These are phyloP conservation scores for Molanna angustata DNA, from an alignment of 2,888 invertebrate species.

Conservation along the genomic window DNA sequence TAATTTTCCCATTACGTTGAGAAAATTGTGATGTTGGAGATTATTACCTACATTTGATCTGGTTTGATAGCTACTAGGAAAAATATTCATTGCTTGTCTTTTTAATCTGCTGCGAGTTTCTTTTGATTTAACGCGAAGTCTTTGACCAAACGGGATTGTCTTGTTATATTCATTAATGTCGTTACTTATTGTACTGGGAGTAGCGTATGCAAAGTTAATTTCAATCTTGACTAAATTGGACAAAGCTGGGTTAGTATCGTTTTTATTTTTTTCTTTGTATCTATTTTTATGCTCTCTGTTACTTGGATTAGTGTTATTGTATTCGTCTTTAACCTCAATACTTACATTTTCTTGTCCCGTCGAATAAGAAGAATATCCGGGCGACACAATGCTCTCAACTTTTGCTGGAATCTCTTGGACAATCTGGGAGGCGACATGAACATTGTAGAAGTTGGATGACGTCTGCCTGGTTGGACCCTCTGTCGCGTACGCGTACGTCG, in stretches of 20 bases:
- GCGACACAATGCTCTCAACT: no score
- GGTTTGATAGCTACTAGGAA: no score
- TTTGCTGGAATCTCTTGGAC: no score
- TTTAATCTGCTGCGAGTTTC: constrained; percentile 7
- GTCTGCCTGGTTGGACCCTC: constrained; percentile 36
- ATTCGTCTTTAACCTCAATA: constrained; percentile 19
- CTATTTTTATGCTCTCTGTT: constrained; percentile 2
- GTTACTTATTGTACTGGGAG: neutral
- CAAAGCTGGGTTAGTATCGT: no score
- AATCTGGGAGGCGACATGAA: constrained; percentile 42
- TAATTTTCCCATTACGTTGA: no score
- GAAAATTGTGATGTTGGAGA: no score
- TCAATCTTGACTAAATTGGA: neutral
- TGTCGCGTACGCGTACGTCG: constrained; percentile 34
- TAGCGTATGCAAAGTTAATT: neutral
- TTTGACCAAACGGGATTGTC: neutral
- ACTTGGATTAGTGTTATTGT: constrained; percentile 6
- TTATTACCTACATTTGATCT: no score
- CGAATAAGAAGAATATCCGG: constrained; percentile 5
- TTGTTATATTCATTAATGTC: neutral
- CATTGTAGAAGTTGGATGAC: constrained; percentile 44
- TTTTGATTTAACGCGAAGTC: neutral
- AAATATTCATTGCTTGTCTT: no score
- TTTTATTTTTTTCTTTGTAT: constrained; percentile 9
- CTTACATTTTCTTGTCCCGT: constrained; percentile 29